Conservation (phyloP, 2,113 vertebrate genomes). For the Eurystomus gularis region DNA sequence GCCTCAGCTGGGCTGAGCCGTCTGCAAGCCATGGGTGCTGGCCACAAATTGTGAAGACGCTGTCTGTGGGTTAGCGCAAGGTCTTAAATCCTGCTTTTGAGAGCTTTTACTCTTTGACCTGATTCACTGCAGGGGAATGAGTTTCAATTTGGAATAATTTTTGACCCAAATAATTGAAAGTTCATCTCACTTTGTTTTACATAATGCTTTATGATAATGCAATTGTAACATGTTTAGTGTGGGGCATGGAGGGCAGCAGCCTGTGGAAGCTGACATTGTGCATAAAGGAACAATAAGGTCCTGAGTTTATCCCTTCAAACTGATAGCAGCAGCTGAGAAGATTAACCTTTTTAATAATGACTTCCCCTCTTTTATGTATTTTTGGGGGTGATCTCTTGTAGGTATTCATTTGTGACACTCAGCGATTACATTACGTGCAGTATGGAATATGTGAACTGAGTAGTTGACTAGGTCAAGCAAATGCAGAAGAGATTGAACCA, state of each 20-base stretch:
- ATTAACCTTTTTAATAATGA: conserved; percentile 37
- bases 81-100: conserved; percentile 5
- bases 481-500: conserved; percentile 52
- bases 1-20: background rate
- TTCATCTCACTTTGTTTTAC: conserved; percentile 49
- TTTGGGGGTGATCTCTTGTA: background rate
- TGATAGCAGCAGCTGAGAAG: background rate
- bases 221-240: conserved; percentile 9
- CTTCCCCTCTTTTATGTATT: conserved; percentile 10
- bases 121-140: background rate
- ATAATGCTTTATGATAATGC: conserved; percentile 41
- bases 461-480: conserved; percentile 54
- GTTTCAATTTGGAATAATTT: conserved; percentile 44
- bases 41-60: background rate
- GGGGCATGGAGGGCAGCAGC: conserved; percentile 13
- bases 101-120: conserved; percentile 42
- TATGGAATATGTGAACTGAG: conserved; percentile 13
- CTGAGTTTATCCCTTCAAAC: conserved; percentile 3
- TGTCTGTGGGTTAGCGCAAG: background rate
- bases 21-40: background rate
- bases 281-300: conserved; percentile 20
- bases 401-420: conserved; percentile 37
- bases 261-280: conserved; percentile 25
- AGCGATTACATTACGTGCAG: conserved; percentile 17
- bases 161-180: conserved; percentile 52